Evolutionary conservation across 1,140 invertebrate genomes (phyloP), one percentile per base, ranked within the genome.

Genomic region (Acromyrmex charruanus): DNA sequence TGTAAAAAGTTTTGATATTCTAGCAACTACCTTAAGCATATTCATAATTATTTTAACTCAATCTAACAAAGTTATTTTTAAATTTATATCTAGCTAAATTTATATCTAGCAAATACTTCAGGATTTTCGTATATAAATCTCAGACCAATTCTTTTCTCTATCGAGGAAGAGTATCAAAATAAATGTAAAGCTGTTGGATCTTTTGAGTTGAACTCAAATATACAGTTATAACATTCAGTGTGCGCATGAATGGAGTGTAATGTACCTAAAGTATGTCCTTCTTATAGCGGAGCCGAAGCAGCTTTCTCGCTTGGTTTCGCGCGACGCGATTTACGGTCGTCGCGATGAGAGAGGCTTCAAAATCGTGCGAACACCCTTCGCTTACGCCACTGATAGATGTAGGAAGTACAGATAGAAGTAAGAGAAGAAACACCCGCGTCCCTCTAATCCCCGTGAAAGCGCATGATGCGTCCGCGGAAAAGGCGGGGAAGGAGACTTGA

Each of bases 361-460:
- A 84, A 84, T 84, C 69, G 80, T 10, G 31, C 79, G 39, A n/a
- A 58, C 80, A 44, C 44, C 66, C 35, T 44, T 39, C 53, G 69
- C 80, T 75, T 75, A 61, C 80, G 55, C 80, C 55, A 31, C 69
- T 49, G 80, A 84, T 61, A 75, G 28, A 39, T 58, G 44, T 81
- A 63, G 49, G 77, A 18, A 89, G 65, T 63, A 68, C 75, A 49
- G 35, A 61, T 35, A 58, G 53, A 61, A 89, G 61, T 72, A 72
- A 81, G 21, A 59, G 18, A 3, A 14, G 28, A 12, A 14, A 69
- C 18, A 69, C 6, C 39, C 66, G 66, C 39, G 66, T 79, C 59
- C 84, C 68, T 68, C 90, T 92, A 92, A 93, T 93, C 80, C 88
- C 84, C 79, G 89, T 91, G 91, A 93, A 93, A 93, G 92, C 86